Conservation (phyloP, 2,888 invertebrate genomes). For the Girardia tigrina region DNA sequence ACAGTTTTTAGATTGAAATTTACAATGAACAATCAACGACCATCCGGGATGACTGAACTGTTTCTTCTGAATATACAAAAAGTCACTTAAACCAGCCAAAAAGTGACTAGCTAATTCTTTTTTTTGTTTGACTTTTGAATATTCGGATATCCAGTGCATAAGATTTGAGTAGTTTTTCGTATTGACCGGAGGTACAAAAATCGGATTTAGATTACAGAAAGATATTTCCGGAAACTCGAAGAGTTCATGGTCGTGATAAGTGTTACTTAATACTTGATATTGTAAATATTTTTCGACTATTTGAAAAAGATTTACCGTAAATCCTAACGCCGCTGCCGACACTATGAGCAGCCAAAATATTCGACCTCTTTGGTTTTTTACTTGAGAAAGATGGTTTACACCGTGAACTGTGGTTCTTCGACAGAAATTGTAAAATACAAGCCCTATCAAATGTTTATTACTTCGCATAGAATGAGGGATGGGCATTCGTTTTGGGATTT, state of each 20-base stretch:
- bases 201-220: constrained; percentile 35
- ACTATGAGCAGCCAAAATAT: constrained; percentile 35
- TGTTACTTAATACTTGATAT: constrained; percentile 34
- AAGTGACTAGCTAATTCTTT: background rate
- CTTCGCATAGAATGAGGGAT: background rate
- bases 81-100: constrained; percentile 27
- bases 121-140: background rate
- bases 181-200: constrained; percentile 30
- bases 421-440: constrained; percentile 1
- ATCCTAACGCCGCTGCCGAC: constrained; percentile 28
- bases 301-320: constrained; percentile 30
- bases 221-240: constrained; percentile 36
- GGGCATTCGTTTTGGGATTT: constrained; percentile 1
- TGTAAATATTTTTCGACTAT: constrained; percentile 34
- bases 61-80: constrained; percentile 16
- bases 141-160: background rate
- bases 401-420: constrained; percentile 34
- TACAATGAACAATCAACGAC: background rate
- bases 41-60: constrained; percentile 24
- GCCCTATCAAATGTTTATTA: constrained; percentile 8
- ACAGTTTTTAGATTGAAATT: background rate
- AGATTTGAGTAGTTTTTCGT: constrained; percentile 10
- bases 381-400: constrained; percentile 32
- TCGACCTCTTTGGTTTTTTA: constrained; percentile 30
- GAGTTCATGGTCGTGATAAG: constrained; percentile 29